Evolutionary conservation across 2,113 vertebrate genomes (phyloP), one percentile per base, ranked within the genome.

Genomic region (Pionites leucogaster): DNA sequence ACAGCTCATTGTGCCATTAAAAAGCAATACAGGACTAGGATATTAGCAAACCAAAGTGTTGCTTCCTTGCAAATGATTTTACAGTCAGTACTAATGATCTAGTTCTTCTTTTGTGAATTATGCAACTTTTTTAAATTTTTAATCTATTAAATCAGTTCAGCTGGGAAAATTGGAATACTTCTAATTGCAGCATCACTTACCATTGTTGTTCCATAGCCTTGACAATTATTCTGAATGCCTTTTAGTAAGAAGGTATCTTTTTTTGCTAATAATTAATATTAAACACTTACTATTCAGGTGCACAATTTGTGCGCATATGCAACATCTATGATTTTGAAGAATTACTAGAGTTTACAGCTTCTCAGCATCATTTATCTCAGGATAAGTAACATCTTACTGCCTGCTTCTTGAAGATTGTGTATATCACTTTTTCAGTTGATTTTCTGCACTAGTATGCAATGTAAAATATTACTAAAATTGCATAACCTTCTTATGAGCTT

Each of bases 1-100:
- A 74, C 82, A 90, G 42, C 14, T 92, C 27, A 63, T 70, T 75
- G 76, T 95, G 47, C 15, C 35, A 63, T 94, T 94, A 67, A 63
- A 90, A 92, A 91, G 19, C 49, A 87, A 62, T 92, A 53, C 3
- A 11, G 47, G 69, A 52, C 53, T 33, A n/a, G 14, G 14, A 28
- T n/a, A 95, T 85, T 65, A 85, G 62, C 47, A 92, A 82, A 86
- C 7, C 18, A 41, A 81, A 81, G 23, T 53, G 13, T 67, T 81
- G 28, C 44, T 92, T 83, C 80, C 33, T 92, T 81, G 37, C 44
- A 91, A 90, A 41, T 63, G 27, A 84, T 92, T 91, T 91, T 85
- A 52, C 18, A 87, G 44, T 64, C 49, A 72, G 6, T 68, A 42
- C 6, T 90, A 90, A 65, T 47, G 71, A 50, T 91, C 59, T 88